phyloP scores from a whole-genome alignment of 2,888 invertebrate genomes.

The Nomada fucata region DNA sequence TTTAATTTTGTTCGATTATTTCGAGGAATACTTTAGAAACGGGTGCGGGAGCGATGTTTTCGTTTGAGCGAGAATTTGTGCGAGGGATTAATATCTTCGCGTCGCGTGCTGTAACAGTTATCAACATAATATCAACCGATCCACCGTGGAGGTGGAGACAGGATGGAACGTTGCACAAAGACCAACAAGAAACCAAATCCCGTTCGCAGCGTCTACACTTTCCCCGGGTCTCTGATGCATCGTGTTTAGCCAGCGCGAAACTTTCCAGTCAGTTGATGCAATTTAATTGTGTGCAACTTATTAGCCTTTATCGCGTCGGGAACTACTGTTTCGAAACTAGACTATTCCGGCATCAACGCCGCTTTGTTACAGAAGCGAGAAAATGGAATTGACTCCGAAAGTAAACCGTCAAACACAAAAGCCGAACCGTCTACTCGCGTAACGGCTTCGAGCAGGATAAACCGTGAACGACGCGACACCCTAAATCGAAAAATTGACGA shows the following conservation, averaged over 20 bases:
- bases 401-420: background rate
- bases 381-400: background rate
- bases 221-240: background rate
- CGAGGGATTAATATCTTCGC: background rate
- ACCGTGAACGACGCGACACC: background rate
- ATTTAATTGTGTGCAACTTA: constrained; percentile 5
- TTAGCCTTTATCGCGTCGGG: background rate
- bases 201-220: background rate
- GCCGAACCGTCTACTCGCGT: background rate
- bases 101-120: background rate
- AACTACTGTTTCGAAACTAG: background rate
- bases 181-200: constrained; percentile 17
- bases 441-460: too few relatives aligned
- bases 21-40: too few relatives aligned
- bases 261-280: constrained; percentile 16
- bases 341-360: background rate
- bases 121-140: constrained; percentile 8
- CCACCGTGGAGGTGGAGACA: background rate
- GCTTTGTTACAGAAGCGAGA: background rate
- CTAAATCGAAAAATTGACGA: background rate
- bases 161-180: constrained; percentile 10
- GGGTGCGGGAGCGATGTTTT: background rate
- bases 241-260: background rate
- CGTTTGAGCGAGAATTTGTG: background rate
- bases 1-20: too few relatives aligned